phyloP scores from a whole-genome alignment of 2,113 vertebrate species.

The Coptodon rendalli region DNA sequence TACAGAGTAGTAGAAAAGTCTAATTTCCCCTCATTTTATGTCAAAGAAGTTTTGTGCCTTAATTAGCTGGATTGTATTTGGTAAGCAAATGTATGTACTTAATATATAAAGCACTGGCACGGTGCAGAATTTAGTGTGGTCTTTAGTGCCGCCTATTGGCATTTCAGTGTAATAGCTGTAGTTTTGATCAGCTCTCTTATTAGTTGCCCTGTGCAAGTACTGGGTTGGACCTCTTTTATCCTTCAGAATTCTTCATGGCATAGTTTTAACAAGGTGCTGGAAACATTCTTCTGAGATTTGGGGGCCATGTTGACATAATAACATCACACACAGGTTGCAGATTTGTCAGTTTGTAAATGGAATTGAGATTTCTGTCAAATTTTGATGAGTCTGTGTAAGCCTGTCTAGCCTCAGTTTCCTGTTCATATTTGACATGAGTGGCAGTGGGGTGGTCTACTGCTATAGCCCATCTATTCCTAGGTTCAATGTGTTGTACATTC shows the following conservation, averaged over 20 bases:
- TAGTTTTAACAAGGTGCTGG: background rate
- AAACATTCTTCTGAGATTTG: background rate
- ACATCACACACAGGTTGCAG: background rate
- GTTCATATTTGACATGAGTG: background rate
- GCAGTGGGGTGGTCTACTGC: background rate
- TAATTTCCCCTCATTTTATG: background rate
- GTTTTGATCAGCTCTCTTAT: background rate
- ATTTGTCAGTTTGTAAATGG: background rate
- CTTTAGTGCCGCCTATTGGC: conserved; percentile 21
- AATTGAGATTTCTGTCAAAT: background rate
- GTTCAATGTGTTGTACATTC: background rate
- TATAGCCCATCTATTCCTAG: background rate
- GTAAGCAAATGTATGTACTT: background rate
- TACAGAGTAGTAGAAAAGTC: background rate
- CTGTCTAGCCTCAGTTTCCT: background rate
- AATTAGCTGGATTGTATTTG: background rate
- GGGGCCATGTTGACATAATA: background rate
- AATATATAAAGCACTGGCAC: background rate
- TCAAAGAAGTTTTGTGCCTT: background rate
- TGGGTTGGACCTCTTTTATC: background rate
- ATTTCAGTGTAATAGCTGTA: background rate
- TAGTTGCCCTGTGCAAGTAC: background rate
- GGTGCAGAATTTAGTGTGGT: background rate
- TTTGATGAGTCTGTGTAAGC: background rate
- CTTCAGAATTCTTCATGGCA: background rate